Percentiles rank a stretch among this genome's conserved stretches.
These are phyloP conservation scores for Aleiodes alternator DNA, from an alignment of 2,888 invertebrate genomes.

Conservation along the genomic window DNA sequence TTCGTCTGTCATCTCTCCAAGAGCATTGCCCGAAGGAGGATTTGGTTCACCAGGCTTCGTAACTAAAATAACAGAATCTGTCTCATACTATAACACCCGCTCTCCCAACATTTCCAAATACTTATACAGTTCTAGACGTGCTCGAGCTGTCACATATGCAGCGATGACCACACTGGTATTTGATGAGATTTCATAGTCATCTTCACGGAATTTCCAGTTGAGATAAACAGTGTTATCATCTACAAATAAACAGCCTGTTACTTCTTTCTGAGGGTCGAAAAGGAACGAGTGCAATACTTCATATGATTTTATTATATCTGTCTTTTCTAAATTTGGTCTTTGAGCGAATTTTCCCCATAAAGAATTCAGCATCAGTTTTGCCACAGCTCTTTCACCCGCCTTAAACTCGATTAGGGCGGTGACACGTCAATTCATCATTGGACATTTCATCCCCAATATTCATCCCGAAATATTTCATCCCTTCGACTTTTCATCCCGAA, in stretches of 20 bases:
- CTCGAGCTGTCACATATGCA: too few relatives aligned
- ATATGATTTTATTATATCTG: neutral
- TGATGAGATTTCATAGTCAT: neutral
- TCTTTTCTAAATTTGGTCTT: conserved; percentile 50
- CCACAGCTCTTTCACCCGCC: conserved; percentile 57
- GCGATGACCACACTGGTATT: too few relatives aligned
- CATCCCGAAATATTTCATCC: too few relatives aligned
- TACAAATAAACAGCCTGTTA: too few relatives aligned
- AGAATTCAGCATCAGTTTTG: conserved; percentile 61
- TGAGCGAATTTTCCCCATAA: conserved; percentile 65
- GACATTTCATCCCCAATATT: too few relatives aligned
- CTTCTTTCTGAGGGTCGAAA: too few relatives aligned
- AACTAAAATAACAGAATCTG: neutral
- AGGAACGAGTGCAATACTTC: neutral
- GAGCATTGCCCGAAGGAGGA: neutral
- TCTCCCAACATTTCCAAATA: neutral
- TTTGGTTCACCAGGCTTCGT: neutral
- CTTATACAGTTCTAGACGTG: too few relatives aligned
- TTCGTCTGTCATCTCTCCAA: neutral
- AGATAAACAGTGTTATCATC: neutral
- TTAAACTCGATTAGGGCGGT: too few relatives aligned
- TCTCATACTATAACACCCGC: neutral
- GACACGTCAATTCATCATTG: too few relatives aligned
- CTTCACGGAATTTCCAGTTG: neutral
- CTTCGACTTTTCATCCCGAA: conserved; percentile 48